Percentiles rank a stretch among this genome's conserved stretches.
Conservation (phyloP, 2,888 invertebrate genomes). For the Diaperis boleti region DNA sequence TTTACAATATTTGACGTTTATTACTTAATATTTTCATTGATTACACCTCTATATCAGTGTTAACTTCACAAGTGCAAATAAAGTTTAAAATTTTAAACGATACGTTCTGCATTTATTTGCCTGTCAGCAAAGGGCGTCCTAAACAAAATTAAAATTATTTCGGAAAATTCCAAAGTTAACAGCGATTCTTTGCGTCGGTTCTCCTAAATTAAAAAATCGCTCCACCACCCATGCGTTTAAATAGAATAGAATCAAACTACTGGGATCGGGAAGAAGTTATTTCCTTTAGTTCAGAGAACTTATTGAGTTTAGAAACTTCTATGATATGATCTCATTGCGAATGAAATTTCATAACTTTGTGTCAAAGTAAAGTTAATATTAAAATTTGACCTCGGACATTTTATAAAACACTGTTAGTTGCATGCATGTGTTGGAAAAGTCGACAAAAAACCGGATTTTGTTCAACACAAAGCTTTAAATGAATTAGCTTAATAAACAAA, state of each 20-base stretch:
- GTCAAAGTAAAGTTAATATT: conserved; percentile 30
- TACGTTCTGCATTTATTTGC: conserved; percentile 3
- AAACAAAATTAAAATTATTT: conserved; percentile 17
- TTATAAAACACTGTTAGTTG: no score
- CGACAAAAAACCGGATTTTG: no score
- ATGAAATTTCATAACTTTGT: conserved; percentile 17
- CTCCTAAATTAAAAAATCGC: not conserved
- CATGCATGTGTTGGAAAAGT: no score
- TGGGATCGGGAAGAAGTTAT: conserved; percentile 20
- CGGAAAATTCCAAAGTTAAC: not conserved
- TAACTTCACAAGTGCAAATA: conserved; percentile 18
- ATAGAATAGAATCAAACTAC: conserved; percentile 3
- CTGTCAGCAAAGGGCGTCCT: not conserved
- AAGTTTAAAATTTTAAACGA: conserved; percentile 26
- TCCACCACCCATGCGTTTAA: not conserved
- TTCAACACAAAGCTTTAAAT: no score
- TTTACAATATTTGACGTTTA: conserved; percentile 33
- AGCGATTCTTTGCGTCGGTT: not conserved
- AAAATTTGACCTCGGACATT: conserved; percentile 13
- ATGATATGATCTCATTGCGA: conserved; percentile 29
- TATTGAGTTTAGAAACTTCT: conserved; percentile 33
- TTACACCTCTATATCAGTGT: conserved; percentile 15
- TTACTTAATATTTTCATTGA: conserved; percentile 20
- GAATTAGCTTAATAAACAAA: no score
- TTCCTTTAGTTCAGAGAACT: conserved; percentile 25